These are phyloP conservation scores for Pseudopodoces humilis DNA, from an alignment of 2,113 vertebrate genomes.

Conservation along the genomic window DNA sequence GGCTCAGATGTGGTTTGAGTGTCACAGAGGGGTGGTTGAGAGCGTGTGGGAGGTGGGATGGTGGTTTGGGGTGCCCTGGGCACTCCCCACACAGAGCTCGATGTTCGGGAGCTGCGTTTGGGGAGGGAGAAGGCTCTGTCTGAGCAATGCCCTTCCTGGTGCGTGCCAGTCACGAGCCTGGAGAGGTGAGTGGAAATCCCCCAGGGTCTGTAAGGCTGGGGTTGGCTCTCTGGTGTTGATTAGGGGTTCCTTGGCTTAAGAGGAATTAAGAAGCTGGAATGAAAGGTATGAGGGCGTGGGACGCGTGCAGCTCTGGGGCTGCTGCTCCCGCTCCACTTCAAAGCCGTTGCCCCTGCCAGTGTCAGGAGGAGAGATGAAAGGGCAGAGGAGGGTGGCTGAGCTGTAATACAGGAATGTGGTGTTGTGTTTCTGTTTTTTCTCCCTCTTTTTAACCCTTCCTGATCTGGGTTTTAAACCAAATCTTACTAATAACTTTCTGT, in stretches of 20 bases:
- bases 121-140: background rate
- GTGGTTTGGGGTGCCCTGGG: background rate
- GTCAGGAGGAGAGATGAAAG: background rate
- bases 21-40: fast-evolving
- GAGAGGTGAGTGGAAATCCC: background rate
- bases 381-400: background rate
- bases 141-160: background rate
- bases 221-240: background rate
- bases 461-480: background rate
- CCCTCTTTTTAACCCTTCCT: background rate
- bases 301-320: background rate
- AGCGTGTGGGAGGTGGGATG: fast-evolving
- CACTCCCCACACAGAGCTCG: fast-evolving
- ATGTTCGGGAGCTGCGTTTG: fast-evolving
- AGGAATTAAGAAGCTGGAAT: conserved; percentile 47
- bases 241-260: background rate
- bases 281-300: conserved; percentile 43
- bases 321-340: background rate
- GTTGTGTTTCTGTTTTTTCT: background rate
- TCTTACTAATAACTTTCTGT: background rate
- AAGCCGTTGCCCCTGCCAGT: background rate
- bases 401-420: background rate
- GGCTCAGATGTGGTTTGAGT: background rate
- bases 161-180: background rate
- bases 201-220: background rate